phyloP scores from a whole-genome alignment of 2,888 invertebrate genomes.

The Caenorhabditis drosophilae region DNA sequence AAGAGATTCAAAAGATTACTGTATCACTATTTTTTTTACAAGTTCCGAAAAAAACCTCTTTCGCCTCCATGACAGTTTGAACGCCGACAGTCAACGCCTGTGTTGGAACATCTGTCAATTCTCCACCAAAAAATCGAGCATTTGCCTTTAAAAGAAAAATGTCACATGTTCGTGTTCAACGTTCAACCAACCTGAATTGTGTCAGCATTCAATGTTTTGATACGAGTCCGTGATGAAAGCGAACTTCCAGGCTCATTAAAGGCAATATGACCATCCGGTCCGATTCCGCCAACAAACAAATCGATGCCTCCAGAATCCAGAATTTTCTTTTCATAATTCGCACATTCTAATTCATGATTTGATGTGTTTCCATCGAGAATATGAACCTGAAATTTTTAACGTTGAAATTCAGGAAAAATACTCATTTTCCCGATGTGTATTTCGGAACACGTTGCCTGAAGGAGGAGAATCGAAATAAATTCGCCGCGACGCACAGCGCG shows the following conservation, averaged over 20 bases:
- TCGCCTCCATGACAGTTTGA: constrained; percentile 97
- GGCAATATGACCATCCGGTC: constrained; percentile 99
- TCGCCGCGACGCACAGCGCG: no score
- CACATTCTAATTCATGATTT: constrained; percentile 82
- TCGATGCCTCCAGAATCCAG: constrained; percentile 87
- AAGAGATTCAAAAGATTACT: no score
- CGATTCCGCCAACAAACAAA: constrained; percentile 94
- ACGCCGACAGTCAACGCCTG: constrained; percentile 94
- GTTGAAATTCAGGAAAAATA: neutral
- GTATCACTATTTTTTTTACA: no score
- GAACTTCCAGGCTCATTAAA: constrained; percentile 99
- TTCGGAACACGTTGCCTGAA: no score
- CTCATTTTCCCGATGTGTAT: no score
- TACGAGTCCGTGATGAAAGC: constrained; percentile 88
- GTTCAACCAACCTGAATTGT: constrained; percentile 82
- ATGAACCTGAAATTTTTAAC: constrained; percentile 73
- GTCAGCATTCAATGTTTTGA: constrained; percentile 90
- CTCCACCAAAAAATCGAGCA: constrained; percentile 87
- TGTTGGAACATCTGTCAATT: constrained; percentile 87
- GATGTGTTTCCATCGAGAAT: constrained; percentile 90
- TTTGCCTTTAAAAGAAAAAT: constrained; percentile 36
- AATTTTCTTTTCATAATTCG: constrained; percentile 84
- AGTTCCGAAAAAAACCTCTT: constrained; percentile 76
- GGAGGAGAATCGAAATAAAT: no score
- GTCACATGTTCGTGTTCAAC: no score